Evolutionary conservation across 2,113 vertebrate species (phyloP), one percentile per base, ranked within the genome.

Genomic region (Cathartes aura): DNA sequence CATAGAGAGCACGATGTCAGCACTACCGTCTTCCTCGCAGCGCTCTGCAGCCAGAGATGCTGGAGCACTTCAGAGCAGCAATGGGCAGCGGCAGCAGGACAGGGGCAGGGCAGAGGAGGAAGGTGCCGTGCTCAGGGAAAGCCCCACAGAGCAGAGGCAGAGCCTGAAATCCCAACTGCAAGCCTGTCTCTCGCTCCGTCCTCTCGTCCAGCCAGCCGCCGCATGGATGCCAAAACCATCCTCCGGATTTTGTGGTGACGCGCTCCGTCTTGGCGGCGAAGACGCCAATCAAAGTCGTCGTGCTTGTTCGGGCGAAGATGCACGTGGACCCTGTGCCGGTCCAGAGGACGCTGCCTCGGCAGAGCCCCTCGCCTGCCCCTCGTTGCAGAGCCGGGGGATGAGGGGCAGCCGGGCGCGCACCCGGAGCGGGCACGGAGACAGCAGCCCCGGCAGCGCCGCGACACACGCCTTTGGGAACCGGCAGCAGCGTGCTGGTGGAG

Each of bases 261-360:
- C 0, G 5, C 58, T 53, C 43, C 3, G 1, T 21, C 59, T 80
- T 22, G 43, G 58, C 1, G 1, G 43, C 2, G 52, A 15, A 38
- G 50, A 19, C 10, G 1, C n/a, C 14, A 12, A 11, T 8, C 21
- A 1, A 38, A 50, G 70, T 16, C 2, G 0, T 6, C 1, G 1
- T 6, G 15, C 45, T 27, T 11, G n/a, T 18, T 27, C 17, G 60
- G 38, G 21, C 16, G 45, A 20, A 19, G 81, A 4, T 12, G n/a
- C 30, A 5, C 3, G 3, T 2, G 36, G 20, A 4, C 3, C 30
- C 40, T 2, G 26, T 11, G 32, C 29, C 1, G 3, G 42, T 12
- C 12, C 67, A 26, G 66, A 5, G 67, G 13, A 12, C 8, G 1
- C 45, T 2, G 11, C 48, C 15, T 14, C 3, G 2, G 38, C 45